Conservation (phyloP, 2,113 vertebrate species). For the Ptyas mucosa region DNA sequence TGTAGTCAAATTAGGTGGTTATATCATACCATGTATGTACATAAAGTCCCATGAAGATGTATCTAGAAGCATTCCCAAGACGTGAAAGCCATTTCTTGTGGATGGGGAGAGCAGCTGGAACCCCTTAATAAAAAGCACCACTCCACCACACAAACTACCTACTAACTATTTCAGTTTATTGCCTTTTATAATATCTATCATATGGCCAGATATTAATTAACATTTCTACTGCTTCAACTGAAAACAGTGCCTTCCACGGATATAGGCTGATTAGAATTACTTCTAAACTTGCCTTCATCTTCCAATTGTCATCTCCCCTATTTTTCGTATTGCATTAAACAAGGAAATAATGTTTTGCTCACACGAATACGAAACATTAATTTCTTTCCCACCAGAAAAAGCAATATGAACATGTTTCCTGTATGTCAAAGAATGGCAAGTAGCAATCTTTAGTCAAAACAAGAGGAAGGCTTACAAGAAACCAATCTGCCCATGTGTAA, state of each 20-base stretch:
- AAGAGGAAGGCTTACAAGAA: not conserved
- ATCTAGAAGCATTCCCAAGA: not conserved
- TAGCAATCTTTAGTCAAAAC: not conserved
- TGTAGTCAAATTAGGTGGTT: not conserved
- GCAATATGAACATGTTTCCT: not conserved
- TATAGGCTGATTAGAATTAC: not conserved
- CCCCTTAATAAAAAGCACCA: not conserved
- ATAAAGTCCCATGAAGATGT: not conserved
- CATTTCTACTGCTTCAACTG: not conserved
- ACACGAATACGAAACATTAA: not conserved
- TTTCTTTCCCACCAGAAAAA: not conserved
- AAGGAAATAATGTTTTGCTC: no score
- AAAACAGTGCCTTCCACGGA: not conserved
- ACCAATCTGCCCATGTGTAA: not conserved
- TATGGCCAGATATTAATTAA: not conserved
- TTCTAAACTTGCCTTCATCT: not conserved
- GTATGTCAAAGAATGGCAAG: not conserved
- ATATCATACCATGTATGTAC: not conserved
- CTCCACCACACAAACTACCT: not conserved
- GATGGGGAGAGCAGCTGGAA: not conserved
- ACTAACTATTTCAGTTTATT: not conserved
- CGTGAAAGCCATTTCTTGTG: not conserved
- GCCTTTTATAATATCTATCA: not conserved
- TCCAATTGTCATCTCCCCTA: not conserved
- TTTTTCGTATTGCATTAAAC: not conserved